phyloP scores from a whole-genome alignment of 2,113 vertebrate species.

The Corythaeola cristata region DNA sequence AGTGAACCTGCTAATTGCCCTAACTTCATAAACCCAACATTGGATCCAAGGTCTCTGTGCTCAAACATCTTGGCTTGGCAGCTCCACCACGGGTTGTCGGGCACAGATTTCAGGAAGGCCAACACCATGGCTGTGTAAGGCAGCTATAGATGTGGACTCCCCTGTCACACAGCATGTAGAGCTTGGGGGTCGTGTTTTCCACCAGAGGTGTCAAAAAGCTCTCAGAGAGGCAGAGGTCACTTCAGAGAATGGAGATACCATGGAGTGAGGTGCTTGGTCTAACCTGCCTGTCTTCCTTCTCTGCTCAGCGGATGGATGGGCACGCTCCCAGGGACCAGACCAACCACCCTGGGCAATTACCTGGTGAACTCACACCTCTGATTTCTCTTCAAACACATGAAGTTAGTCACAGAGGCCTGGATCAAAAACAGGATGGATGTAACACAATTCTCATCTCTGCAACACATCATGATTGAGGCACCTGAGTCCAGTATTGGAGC shows the following conservation, averaged over 20 bases:
- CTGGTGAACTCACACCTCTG: background rate
- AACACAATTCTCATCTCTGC: background rate
- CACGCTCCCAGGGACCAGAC: background rate
- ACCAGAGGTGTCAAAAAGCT: background rate
- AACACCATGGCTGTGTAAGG: background rate
- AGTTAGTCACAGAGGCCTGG: background rate
- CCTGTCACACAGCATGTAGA: background rate
- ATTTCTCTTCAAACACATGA: background rate
- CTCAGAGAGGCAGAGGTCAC: background rate
- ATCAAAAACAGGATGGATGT: accelerated
- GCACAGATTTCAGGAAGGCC: background rate
- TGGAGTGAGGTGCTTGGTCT: background rate
- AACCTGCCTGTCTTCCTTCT: background rate
- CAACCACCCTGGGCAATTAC: background rate
- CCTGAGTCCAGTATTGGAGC: background rate
- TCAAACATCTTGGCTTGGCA: conserved; percentile 1
- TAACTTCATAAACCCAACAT: background rate
- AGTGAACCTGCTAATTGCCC: conserved; percentile 16
- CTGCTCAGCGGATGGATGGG: background rate
- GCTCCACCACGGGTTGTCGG: background rate
- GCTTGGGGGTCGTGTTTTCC: background rate
- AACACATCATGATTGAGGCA: background rate
- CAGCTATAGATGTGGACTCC: background rate
- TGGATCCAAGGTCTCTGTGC: background rate
- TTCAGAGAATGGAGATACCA: background rate